Evolutionary conservation across 2,113 vertebrate genomes (phyloP), one percentile per base, ranked within the genome.

Genomic region (Centropristis striata): DNA sequence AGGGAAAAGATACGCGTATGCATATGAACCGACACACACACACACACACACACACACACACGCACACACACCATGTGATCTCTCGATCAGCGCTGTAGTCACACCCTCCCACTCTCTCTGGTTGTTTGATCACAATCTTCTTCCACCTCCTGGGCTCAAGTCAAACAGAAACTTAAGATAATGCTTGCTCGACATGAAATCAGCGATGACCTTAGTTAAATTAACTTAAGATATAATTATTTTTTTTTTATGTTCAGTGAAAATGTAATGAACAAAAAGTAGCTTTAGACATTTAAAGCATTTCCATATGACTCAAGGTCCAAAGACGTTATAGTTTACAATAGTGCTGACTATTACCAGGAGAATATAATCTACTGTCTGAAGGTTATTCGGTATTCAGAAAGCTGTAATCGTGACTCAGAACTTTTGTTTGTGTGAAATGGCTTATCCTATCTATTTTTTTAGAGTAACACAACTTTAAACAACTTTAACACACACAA

Each of bases 81-180:
- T 86, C 44, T 78, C 18, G 86, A 84, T 87, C 81, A 89, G 77
- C 86, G 88, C 86, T 81, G 75, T 73, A 82, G 85, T 90, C 82
- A 87, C 88, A 86, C 88, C 79, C 86, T 91, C 85, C 88, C 85
- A 88, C 87, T 89, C 83, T 71, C 78, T 83, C 70, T 75, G 70
- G 49, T 83, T 77, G 88, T 91, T 88, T 89, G 88, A 91, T 86
- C 81, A 87, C 76, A 88, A 89, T 89, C 89, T 86, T 68, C 86
- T 70, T 90, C 84, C 78, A 74, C 66, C 85, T 89, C 75, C 76
- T 63, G 53, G 44, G 72, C 65, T 83, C 54, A 78, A 88, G 86
- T 92, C 81, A 90, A 83, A 90, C 75, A 63, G 87, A 88, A 92
- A 88, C 83, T 83, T 81, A 66, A 83, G 82, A 92, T 84, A 75